Evolutionary conservation across 2,888 invertebrate genomes (phyloP), one percentile per base, ranked within the genome.

Genomic region (Rhamnusium bicolor): DNA sequence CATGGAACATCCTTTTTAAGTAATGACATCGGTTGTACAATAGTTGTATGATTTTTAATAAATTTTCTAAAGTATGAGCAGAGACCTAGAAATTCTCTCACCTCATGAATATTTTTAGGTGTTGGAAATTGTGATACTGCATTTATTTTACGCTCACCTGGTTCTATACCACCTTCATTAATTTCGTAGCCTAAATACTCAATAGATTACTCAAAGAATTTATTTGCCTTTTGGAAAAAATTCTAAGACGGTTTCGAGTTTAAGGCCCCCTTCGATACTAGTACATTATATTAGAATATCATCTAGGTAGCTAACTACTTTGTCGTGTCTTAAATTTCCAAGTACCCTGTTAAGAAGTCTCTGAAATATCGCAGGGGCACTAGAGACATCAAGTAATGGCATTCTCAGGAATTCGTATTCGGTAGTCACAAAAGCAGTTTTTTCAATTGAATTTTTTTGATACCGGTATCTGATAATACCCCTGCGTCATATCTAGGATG

Each of bases 321-420:
- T 73, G 7, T 58, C 81, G 14, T 83, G 81, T 7, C 76, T 72
- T 71, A 86, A 61, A 0, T 83, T 82, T 40, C 82, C 65, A 16
- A 87, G 69, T 3, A 86, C 74, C 2, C 71, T 58, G 63, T 86
- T 84, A 83, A 87, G 83, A 18, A 84, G 16, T 73, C 85, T 53
- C 53, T 87, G 86, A 63, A 85, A 86, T 0, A 83, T 84, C 19
- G 80, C 80, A 0, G 85, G 85, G 6, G 84, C 81, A 62, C 85
- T 85, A 2, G 77, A 62, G 0, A 86, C 69, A 1, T 85, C 86
- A 72, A n/a, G n/a, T n/a, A 86, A 87, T 1, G 83, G 81, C 83
- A 85, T 82, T 0, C 77, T 68, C 1, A 79, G 63, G 67, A n/a
- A n/a, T n/a, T n/a, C n/a, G n/a, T n/a, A n/a, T n/a, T n/a, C n/a